phyloP scores from a whole-genome alignment of 1,140 invertebrate genomes.

The Acromyrmex charruanus region DNA sequence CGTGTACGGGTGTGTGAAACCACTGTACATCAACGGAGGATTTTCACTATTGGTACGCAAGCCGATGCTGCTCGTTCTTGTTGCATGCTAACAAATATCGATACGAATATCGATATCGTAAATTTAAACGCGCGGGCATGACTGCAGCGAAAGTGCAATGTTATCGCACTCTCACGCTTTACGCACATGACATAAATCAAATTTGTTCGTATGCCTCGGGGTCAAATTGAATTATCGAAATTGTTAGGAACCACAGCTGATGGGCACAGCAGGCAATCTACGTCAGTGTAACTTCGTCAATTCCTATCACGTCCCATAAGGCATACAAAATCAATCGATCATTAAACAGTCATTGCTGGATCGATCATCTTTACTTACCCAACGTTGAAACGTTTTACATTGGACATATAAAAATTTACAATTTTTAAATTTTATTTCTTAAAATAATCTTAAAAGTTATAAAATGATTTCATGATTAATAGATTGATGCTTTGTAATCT shows the following conservation, averaged over 20 bases:
- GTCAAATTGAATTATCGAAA: slow-evolving; percentile 43
- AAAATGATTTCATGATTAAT: background rate
- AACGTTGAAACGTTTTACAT: background rate
- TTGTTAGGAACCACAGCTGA: slow-evolving; percentile 41
- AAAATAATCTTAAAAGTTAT: background rate
- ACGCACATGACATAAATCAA: slow-evolving; percentile 36
- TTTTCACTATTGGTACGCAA: slow-evolving; percentile 24
- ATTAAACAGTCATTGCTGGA: slow-evolving; percentile 23
- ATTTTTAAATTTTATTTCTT: background rate
- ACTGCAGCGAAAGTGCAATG: slow-evolving; percentile 39
- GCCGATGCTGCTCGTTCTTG: background rate
- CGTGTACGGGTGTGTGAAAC: too few species aligned
- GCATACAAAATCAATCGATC: slow-evolving; percentile 28
- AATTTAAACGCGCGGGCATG: slow-evolving; percentile 23
- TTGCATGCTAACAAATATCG: slow-evolving; percentile 1
- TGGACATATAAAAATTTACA: background rate
- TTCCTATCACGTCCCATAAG: slow-evolving; percentile 22
- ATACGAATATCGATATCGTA: slow-evolving; percentile 31
- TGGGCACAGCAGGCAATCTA: background rate
- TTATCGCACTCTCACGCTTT: slow-evolving; percentile 48
- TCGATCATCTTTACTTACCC: background rate
- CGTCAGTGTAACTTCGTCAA: background rate
- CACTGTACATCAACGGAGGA: background rate
- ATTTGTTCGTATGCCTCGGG: background rate
- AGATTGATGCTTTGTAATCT: background rate